Conservation (phyloP, 2,888 invertebrate genomes). For the Ecliptopera silaceata region DNA sequence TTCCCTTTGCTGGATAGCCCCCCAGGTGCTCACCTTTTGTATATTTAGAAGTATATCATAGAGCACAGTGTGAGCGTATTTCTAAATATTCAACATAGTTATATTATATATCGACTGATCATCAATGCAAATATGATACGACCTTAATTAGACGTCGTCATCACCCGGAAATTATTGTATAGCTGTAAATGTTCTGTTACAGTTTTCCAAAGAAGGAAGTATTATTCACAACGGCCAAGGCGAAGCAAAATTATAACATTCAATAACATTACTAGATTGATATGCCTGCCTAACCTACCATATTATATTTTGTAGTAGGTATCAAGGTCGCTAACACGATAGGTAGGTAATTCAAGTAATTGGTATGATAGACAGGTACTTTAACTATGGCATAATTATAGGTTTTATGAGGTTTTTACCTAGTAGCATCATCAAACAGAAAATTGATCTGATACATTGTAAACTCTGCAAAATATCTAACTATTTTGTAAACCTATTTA, state of each 20-base stretch:
- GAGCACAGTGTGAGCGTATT: background rate
- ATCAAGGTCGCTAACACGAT: conserved; percentile 24
- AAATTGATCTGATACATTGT: too few relatives aligned
- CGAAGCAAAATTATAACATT: conserved; percentile 67
- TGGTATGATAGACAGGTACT: background rate
- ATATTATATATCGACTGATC: conserved; percentile 10
- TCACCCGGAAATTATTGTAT: conserved; percentile 73
- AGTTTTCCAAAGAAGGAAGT: conserved; percentile 80
- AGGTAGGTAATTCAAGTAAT: conserved; percentile 4
- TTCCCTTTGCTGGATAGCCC: too few relatives aligned
- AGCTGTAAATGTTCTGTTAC: conserved; percentile 71
- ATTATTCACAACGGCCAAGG: conserved; percentile 67
- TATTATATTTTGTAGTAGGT: conserved; percentile 11
- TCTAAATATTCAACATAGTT: background rate
- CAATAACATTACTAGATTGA: conserved; percentile 37
- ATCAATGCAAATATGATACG: conserved; percentile 55
- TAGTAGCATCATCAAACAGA: too few relatives aligned
- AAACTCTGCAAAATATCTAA: too few relatives aligned
- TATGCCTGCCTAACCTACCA: background rate
- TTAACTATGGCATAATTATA: too few relatives aligned
- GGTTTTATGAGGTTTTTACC: too few relatives aligned
- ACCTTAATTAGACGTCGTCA: conserved; percentile 70
- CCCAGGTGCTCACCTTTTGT: too few relatives aligned
- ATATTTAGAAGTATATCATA: too few relatives aligned
- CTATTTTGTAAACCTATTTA: too few relatives aligned